Conservation (phyloP, 2,113 vertebrate genomes). For the Todiramphus chloris region DNA sequence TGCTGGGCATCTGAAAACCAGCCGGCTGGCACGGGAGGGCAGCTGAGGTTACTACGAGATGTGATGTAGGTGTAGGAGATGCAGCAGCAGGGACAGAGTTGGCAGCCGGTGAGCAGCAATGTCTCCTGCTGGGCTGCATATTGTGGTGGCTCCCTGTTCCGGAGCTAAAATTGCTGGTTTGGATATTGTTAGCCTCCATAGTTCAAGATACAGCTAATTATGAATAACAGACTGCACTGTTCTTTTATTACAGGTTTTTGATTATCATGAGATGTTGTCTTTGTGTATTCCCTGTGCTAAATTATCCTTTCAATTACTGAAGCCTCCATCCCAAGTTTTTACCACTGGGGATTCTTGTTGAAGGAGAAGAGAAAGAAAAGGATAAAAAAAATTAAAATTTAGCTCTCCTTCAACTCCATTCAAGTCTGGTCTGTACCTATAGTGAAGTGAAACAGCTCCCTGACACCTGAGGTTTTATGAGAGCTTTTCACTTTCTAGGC, state of each 20-base stretch:
- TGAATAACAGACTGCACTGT: neutral
- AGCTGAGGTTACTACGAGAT: accelerated
- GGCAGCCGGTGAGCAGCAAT: neutral
- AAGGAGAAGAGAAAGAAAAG: neutral
- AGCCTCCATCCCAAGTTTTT: neutral
- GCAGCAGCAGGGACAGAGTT: neutral
- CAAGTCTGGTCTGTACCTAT: neutral
- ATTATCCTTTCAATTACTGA: neutral
- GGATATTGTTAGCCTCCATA: neutral
- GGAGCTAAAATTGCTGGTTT: neutral
- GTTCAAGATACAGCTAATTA: neutral
- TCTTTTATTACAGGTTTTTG: neutral
- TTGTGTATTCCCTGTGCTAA: neutral
- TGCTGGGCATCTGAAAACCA: accelerated
- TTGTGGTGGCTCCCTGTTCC: neutral
- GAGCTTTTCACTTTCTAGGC: neutral
- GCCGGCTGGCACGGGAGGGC: accelerated
- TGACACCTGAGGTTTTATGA: neutral
- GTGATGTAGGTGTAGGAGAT: accelerated
- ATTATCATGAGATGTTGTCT: neutral
- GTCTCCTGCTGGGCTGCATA: neutral
- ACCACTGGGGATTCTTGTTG: neutral
- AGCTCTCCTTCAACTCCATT: neutral
- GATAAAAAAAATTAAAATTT: neutral
- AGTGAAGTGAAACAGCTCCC: neutral